phyloP scores from a whole-genome alignment of 2,888 invertebrate species.

The Macrophya annulata region DNA sequence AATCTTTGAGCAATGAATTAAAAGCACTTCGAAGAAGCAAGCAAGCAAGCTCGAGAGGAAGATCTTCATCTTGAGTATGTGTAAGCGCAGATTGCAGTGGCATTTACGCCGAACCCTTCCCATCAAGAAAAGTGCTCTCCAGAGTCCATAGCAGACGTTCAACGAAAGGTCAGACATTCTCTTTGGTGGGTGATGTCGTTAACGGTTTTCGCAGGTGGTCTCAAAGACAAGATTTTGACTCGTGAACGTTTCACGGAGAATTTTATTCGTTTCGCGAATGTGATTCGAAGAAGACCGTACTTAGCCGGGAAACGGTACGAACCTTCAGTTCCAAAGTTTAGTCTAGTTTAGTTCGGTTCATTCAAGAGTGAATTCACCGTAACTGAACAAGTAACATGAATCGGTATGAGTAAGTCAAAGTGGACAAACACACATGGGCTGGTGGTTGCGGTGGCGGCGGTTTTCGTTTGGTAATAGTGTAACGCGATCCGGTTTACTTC shows the following conservation, averaged over 20 bases:
- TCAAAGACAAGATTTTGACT: background rate
- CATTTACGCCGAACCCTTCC: conserved; percentile 27
- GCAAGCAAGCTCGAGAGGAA: background rate
- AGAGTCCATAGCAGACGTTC: conserved; percentile 23
- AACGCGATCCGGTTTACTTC: conserved; percentile 63
- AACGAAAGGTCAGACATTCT: conserved; percentile 1
- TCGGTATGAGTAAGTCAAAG: background rate
- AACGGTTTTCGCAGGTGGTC: conserved; percentile 8
- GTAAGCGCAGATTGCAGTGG: conserved; percentile 13
- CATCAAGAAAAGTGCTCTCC: conserved; percentile 50
- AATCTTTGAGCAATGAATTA: conserved; percentile 9
- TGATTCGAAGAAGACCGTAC: conserved; percentile 10
- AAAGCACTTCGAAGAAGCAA: conserved; percentile 26
- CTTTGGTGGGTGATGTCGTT: conserved; percentile 4
- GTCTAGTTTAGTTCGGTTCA: background rate
- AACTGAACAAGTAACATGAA: background rate
- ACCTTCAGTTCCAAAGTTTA: background rate
- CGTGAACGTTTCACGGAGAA: background rate
- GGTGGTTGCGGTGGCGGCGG: background rate
- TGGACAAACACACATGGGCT: background rate
- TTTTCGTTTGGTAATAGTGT: conserved; percentile 53
- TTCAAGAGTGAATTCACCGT: background rate
- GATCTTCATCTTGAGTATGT: conserved; percentile 22
- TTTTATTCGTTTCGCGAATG: conserved; percentile 2
- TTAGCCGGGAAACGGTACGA: background rate